Evolutionary conservation across 1,140 invertebrate species (phyloP).

Genomic region (Oscheius sp.): DNA sequence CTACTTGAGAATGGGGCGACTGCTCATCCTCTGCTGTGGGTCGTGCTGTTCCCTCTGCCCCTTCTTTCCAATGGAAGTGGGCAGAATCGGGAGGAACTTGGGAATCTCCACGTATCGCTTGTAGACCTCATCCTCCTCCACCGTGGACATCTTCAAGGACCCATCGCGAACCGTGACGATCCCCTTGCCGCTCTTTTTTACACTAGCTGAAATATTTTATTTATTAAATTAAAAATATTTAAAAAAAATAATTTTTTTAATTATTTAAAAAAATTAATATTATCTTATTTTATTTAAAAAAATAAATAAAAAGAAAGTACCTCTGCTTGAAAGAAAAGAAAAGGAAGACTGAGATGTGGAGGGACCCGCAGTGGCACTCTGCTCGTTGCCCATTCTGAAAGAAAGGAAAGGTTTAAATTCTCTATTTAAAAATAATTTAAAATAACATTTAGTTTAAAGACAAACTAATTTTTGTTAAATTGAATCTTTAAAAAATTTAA

Average conservation of each 20-base stretch:
- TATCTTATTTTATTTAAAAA: too few species aligned
- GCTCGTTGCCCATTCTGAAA: slow-evolving; percentile 6
- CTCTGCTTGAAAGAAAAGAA: slow-evolving; percentile 1
- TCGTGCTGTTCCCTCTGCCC: background rate
- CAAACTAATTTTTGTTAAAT: too few species aligned
- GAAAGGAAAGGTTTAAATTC: background rate
- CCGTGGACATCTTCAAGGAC: background rate
- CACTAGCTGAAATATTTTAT: background rate
- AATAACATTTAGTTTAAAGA: too few species aligned
- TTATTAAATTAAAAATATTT: background rate
- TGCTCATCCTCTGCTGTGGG: background rate
- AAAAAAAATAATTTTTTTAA: background rate
- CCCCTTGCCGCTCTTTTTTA: background rate
- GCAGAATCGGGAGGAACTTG: background rate
- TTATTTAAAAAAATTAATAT: background rate
- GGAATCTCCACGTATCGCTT: background rate
- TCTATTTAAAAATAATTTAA: background rate
- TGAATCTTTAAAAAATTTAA: too few species aligned
- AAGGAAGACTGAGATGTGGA: background rate
- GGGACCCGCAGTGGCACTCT: background rate
- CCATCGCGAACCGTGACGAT: background rate
- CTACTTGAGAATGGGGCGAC: background rate
- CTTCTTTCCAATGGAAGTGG: background rate
- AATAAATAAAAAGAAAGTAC: too few species aligned
- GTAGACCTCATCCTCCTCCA: background rate